These are phyloP conservation scores for Macrobrachium nipponense DNA, from an alignment of 1,140 invertebrate genomes.

Conservation along the genomic window DNA sequence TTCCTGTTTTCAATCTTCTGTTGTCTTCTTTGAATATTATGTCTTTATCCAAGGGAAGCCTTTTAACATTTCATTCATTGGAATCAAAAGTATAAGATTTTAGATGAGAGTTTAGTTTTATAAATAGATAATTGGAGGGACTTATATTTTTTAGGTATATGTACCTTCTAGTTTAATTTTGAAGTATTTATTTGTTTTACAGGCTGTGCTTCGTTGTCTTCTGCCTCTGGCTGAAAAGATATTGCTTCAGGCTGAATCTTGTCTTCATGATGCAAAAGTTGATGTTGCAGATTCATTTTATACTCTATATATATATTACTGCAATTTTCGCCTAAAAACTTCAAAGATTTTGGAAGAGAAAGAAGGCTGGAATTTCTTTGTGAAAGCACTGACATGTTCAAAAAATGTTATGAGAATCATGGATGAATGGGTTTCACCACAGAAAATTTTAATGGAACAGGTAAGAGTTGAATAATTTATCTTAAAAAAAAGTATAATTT, in stretches of 20 bases:
- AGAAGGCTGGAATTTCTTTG: conserved; percentile 17
- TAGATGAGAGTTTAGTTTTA: too few species aligned
- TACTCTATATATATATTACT: conserved; percentile 28
- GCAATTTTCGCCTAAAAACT: not conserved
- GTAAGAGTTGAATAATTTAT: conserved; percentile 1
- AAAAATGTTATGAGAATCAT: not conserved
- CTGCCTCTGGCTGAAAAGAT: conserved; percentile 7
- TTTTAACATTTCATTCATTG: too few species aligned
- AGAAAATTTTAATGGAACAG: conserved; percentile 31
- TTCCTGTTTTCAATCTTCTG: too few species aligned
- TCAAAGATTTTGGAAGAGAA: conserved; percentile 21
- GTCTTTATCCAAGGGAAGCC: too few species aligned
- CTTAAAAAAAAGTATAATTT: not conserved
- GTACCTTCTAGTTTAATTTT: too few species aligned
- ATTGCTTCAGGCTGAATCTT: not conserved
- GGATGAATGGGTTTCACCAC: conserved; percentile 12
- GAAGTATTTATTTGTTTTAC: not conserved
- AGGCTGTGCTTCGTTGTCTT: conserved; percentile 7
- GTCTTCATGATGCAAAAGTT: conserved; percentile 6
- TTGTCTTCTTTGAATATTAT: too few species aligned
- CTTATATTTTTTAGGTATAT: too few species aligned
- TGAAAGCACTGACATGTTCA: not conserved
- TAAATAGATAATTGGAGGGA: too few species aligned
- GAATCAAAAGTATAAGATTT: too few species aligned
- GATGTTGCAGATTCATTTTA: conserved; percentile 12